Base-by-base conservation (phyloP, 1,140 invertebrate genomes). In the Steinernema feltiae region DNA sequence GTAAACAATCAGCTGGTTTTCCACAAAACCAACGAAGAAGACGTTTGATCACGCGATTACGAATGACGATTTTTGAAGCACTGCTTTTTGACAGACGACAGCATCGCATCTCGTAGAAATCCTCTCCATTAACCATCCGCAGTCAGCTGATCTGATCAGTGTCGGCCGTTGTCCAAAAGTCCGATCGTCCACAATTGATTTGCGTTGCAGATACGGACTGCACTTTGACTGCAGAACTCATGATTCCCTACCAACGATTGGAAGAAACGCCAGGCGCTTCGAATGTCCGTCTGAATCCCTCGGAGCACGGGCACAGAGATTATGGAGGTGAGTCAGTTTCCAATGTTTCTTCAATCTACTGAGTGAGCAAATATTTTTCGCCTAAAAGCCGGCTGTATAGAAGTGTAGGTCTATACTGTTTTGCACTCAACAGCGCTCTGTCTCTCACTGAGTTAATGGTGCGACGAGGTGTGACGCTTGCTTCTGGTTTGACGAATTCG, bases 291-390 rank as follows among this genome's bases (percentile, higher is more conserved):
- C 53, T 63, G 24, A 63, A n/a, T 63, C 15, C 53, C 53, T 27
- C 53, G 15, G 53, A 15, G 24, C 2, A 21, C 15, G 53, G 24
- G 24, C 53, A 63, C 24, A 7, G 53, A 7, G 53, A 63, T 21
- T 63, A 63, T 63, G 53, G 53, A 63, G 53, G 53, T 63, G 24
- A 27, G 53, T 63, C 53, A 63, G 53, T 63, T 21, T 15, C 15
- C 12, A 27, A n/a, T n/a, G n/a, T n/a, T n/a, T n/a, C n/a, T n/a
- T n/a, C n/a, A n/a, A n/a, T n/a, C n/a, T n/a, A n/a, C n/a, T n/a
- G n/a, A n/a, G n/a, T n/a, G n/a, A n/a, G n/a, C n/a, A n/a, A n/a
- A n/a, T n/a, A n/a, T n/a, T n/a, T n/a, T n/a, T n/a, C n/a, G n/a
- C n/a, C n/a, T n/a, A n/a, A n/a, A n/a, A n/a, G n/a, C n/a, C n/a